Evolutionary conservation across 2,797 vertebrate genomes (phyloP), one percentile per base, ranked within the genome.

Genomic region (Enteromius viviparus): DNA sequence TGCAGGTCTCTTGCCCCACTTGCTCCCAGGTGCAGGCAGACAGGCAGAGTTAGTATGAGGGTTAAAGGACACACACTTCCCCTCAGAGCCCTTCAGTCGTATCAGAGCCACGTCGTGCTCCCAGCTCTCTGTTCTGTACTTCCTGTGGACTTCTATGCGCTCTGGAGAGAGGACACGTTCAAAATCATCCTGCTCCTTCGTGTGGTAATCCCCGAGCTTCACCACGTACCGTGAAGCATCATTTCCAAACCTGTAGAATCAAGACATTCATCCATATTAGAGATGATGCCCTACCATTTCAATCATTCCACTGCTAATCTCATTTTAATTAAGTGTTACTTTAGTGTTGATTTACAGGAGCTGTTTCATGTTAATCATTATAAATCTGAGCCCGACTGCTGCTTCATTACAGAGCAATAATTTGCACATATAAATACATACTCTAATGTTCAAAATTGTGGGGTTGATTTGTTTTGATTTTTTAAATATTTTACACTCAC

Each of bases 101-200:
- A 98, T 75, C 89, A 98, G 84, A 60, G 97, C 97, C 72, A 98
- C 92, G 85, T 98, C 96, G 0, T 98, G 96, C 23, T 96, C 96
- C 37, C 96, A 97, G 74, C 95, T 95, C 90, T 95, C 94, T 0
- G 94, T 92, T 86, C 92, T 94, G 89, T 96, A 98, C 92, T 96
- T 97, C 90, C 92, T 95, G 91, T 98, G 97, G 29, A 97, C 91
- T 84, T 96, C 90, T 19, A 98, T 93, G 83, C 81, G 89, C 87
- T 97, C 95, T 1, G 95, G 93, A 0, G 91, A 91, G 82, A 97
- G 87, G 5, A 94, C 93, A 78, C 92, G 94, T 89, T 94, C 94
- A 40, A 96, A 96, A 2, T 94, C 94, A 45, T 95, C 95, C 82
- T 91, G 93, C 81, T 93, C 93, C 0, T 87, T 91, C 0, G 94